phyloP scores from a whole-genome alignment of 2,888 invertebrate genomes.

The Rosalia funebris region DNA sequence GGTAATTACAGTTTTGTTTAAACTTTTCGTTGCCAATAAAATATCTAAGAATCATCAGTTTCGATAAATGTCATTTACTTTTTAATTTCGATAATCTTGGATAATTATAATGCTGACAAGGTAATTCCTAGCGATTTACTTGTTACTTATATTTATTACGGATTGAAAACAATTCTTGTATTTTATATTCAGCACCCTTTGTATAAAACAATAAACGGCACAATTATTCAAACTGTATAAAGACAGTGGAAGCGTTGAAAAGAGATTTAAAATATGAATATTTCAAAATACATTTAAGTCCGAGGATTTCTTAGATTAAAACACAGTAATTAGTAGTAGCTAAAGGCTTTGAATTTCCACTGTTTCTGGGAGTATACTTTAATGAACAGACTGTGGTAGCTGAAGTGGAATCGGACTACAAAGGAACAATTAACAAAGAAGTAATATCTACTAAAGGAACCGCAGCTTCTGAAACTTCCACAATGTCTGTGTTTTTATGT shows the following conservation, averaged over 20 bases:
- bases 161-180: too few relatives aligned
- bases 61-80: too few relatives aligned
- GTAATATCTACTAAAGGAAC: slow-evolving; percentile 61
- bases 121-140: too few relatives aligned
- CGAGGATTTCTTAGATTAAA: slow-evolving; percentile 51
- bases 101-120: too few relatives aligned
- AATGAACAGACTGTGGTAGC: slow-evolving; percentile 59
- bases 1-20: too few relatives aligned
- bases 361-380: slow-evolving; percentile 54
- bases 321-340: slow-evolving; percentile 58
- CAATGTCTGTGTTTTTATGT: slow-evolving; percentile 53
- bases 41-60: too few relatives aligned
- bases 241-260: slow-evolving; percentile 14
- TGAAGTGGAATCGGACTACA: slow-evolving; percentile 60
- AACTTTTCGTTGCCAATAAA: too few relatives aligned
- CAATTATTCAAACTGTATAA: slow-evolving; percentile 19
- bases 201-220: slow-evolving; percentile 11
- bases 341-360: slow-evolving; percentile 52
- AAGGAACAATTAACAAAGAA: slow-evolving; percentile 64
- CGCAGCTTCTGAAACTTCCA: slow-evolving; percentile 56
- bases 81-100: too few relatives aligned
- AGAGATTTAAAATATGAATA: slow-evolving; percentile 25
- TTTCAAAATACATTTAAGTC: slow-evolving; percentile 30
- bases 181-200: slow-evolving; percentile 5
- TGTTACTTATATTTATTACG: too few relatives aligned